Evolutionary conservation across 1,140 invertebrate genomes (phyloP), one percentile per base, ranked within the genome.

Genomic region (Ostrea denselamellosa): DNA sequence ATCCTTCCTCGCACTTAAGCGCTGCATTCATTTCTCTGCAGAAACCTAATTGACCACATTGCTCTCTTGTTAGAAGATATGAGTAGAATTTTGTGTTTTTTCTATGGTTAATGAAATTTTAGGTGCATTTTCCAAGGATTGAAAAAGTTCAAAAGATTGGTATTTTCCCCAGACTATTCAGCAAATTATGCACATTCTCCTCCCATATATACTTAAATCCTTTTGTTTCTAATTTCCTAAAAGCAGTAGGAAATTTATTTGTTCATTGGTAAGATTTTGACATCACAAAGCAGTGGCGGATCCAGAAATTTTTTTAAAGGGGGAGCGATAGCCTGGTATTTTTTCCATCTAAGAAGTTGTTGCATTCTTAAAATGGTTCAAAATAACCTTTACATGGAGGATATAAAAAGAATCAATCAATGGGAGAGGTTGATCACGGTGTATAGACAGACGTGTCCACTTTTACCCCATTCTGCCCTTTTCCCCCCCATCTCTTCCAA

Each of bases 41-140:
- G 28, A 77, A 12, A 25, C 28, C 28, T 77, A 77, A 77, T 77
- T 77, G 68, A 77, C 68, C 68, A 77, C 68, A 77, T 77, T 77
- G 68, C 68, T 77, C 68, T 3, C 8, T 77, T 34, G 68, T 77
- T 34, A 77, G 68, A 77, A 77, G 28, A 28, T 77, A 77, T 77
- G 10, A 28, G 25, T 14, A 77, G 68, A 28, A 77, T 44, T 28
- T 34, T 8, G 68, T 28, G 14, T 34, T 25, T 77, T 22, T 25
- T 77, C 28, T 77, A 9, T 77, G 25, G 25, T 25, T 77, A 28
- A 34, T 77, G 25, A 77, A 34, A 34, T 10, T 28, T 8, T 34
- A 14, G 25, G 68, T 77, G 68, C 68, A 77, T 34, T 77, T 28
- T 77, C 51, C 53, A 52, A 52, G n/a, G 53, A 19, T n/a, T n/a